Percentiles rank a stretch among this genome's conserved stretches.
Evolutionary conservation across 1,140 invertebrate genomes (phyloP).

Genomic region (Lethrus apterus): DNA sequence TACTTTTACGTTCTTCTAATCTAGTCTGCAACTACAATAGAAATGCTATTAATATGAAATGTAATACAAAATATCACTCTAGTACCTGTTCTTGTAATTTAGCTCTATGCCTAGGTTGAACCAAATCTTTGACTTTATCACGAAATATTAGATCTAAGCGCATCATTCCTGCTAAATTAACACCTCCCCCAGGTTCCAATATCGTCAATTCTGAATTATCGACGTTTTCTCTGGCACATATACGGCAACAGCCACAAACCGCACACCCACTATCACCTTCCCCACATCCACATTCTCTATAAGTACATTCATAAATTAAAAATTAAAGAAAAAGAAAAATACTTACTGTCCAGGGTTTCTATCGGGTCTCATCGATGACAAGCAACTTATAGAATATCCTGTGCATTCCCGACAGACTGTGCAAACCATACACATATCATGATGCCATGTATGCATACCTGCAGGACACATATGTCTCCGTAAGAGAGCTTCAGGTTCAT

Average conservation of each 20-base stretch:
- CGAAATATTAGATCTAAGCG: conserved; percentile 48
- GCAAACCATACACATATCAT: conserved; percentile 82
- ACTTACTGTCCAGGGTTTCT: conserved; percentile 82
- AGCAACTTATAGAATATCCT: conserved; percentile 80
- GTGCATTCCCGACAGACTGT: conserved; percentile 90
- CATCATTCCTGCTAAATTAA: conserved; percentile 50
- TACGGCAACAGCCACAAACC: conserved; percentile 84
- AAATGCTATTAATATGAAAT: neutral
- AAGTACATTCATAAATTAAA: conserved; percentile 22
- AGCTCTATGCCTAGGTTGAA: conserved; percentile 44
- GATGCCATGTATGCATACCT: conserved; percentile 66
- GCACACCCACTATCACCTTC: conserved; percentile 90
- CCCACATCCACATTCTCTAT: conserved; percentile 88
- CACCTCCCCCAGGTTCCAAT: conserved; percentile 44
- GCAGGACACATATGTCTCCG: conserved; percentile 58
- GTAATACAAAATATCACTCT: neutral
- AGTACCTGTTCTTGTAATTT: conserved; percentile 49
- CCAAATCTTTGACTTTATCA: conserved; percentile 38
- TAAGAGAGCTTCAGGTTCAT: conserved; percentile 28
- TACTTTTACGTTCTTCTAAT: conserved; percentile 51
- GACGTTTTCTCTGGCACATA: conserved; percentile 70
- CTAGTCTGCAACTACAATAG: conserved; percentile 41
- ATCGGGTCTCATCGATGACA: conserved; percentile 69
- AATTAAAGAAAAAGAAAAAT: conserved; percentile 3
- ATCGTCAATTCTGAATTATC: conserved; percentile 45